Conservation (phyloP, 30 jellyfish, hydroid and myxozoan genomes). For the Sanderia malayensis region DNA sequence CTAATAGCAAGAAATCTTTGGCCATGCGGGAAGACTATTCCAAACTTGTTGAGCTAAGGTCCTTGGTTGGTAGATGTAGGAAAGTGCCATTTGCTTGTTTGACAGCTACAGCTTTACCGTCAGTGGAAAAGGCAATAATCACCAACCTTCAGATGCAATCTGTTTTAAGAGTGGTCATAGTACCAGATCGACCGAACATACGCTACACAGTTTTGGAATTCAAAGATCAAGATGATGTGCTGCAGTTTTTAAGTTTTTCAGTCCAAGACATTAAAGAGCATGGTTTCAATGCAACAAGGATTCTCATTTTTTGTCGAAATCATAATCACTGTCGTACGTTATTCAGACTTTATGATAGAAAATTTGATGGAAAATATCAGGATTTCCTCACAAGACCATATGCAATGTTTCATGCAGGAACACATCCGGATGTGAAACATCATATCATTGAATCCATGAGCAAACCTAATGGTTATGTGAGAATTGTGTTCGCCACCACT, state of each 20-base stretch:
- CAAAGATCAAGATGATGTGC: not conserved
- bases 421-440: not conserved
- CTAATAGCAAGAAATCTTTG: not conserved
- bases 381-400: not conserved
- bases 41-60: not conserved
- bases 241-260: not conserved
- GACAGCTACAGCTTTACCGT: constrained; percentile 9
- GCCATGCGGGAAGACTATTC: not conserved
- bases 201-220: not conserved
- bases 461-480: not conserved
- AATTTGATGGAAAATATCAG: not conserved
- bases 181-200: not conserved
- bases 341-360: not conserved
- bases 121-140: not conserved
- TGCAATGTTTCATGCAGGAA: constrained; percentile 4
- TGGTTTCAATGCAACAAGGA: not conserved
- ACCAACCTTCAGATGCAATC: not conserved
- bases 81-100: not conserved
- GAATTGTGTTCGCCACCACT: not conserved
- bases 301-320: not conserved
- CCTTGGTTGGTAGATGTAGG: not conserved
- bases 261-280: not conserved
- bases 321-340: not conserved
- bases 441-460: not conserved
- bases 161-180: not conserved